Conservation (phyloP, 92 coral and sea anemone genomes). For the Epizoanthus ramosus region DNA sequence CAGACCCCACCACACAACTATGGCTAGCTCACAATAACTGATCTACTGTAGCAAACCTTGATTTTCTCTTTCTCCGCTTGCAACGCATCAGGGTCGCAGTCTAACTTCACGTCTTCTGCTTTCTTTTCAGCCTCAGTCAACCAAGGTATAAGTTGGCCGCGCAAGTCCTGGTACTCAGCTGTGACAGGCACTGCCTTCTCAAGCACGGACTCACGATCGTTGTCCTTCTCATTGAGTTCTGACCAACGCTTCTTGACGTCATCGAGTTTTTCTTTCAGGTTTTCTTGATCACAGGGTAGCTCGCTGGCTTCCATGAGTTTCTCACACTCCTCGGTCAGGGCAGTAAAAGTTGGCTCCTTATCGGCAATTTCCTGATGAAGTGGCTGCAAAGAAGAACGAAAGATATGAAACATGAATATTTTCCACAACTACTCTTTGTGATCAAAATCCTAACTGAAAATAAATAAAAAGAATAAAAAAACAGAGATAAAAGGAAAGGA, state of each 20-base stretch:
- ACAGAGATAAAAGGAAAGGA: too few species aligned
- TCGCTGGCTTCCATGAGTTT: slow-evolving; percentile 72
- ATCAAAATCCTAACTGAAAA: too few species aligned
- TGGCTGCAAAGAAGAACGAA: slow-evolving; percentile 44
- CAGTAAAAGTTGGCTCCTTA: slow-evolving; percentile 73
- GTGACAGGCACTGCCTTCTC: slow-evolving; percentile 81
- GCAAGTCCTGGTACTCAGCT: slow-evolving; percentile 75
- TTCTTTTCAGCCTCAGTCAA: slow-evolving; percentile 78
- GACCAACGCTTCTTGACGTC: slow-evolving; percentile 83
- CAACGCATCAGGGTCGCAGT: slow-evolving; percentile 76
- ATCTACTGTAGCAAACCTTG: slow-evolving; percentile 49
- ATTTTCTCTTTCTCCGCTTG: slow-evolving; percentile 72
- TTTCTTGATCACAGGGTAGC: slow-evolving; percentile 72
- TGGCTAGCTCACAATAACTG: too few species aligned
- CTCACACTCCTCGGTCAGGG: slow-evolving; percentile 68
- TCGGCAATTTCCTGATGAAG: slow-evolving; percentile 79
- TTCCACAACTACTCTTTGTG: too few species aligned
- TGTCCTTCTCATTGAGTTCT: slow-evolving; percentile 73
- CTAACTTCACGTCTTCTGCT: slow-evolving; percentile 63
- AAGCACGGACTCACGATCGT: slow-evolving; percentile 65
- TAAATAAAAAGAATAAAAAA: too few species aligned
- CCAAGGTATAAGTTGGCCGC: slow-evolving; percentile 77
- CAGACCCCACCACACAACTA: too few species aligned
- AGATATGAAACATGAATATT: too few species aligned
- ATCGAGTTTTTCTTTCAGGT: slow-evolving; percentile 76